Evolutionary conservation across 2,888 invertebrate species (phyloP).

Genomic region (Glaucopsyche alexis): DNA sequence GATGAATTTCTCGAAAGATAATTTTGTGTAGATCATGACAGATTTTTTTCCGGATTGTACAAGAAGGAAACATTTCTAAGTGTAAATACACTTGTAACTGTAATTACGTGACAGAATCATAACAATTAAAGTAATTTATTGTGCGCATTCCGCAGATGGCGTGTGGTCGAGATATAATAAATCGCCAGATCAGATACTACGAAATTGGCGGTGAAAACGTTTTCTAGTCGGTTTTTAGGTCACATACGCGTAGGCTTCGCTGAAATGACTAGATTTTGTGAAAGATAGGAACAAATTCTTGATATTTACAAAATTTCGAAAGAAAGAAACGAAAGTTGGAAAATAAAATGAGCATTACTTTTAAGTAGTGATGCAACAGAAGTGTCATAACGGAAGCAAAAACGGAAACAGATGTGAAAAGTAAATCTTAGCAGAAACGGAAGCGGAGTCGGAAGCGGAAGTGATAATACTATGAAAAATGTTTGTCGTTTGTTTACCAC

Average conservation of each 20-base stretch:
- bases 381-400: too few species aligned
- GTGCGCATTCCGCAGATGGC: constrained; percentile 13
- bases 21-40: too few species aligned
- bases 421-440: too few species aligned
- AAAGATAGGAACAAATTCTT: not conserved
- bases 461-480: too few species aligned
- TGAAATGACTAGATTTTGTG: not conserved
- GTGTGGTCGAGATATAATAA: constrained; percentile 12
- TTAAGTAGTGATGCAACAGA: too few species aligned
- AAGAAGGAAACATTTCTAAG: not conserved
- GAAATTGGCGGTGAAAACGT: constrained; percentile 23
- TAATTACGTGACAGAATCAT: constrained; percentile 14
- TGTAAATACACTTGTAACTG: not conserved
- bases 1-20: too few species aligned
- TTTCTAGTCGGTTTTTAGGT: constrained; percentile 1
- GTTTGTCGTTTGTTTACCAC: too few species aligned
- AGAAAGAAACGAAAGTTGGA: too few species aligned
- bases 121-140: constrained; percentile 17
- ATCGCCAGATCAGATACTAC: constrained; percentile 22
- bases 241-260: not conserved
- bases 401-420: too few species aligned
- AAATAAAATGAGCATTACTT: not conserved
- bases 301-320: not conserved
- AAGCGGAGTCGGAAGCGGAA: too few species aligned
- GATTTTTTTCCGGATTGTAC: too few species aligned